Base-by-base conservation (phyloP, 2,113 vertebrate species). In the Sinocyclocheilus anshuiensis region DNA sequence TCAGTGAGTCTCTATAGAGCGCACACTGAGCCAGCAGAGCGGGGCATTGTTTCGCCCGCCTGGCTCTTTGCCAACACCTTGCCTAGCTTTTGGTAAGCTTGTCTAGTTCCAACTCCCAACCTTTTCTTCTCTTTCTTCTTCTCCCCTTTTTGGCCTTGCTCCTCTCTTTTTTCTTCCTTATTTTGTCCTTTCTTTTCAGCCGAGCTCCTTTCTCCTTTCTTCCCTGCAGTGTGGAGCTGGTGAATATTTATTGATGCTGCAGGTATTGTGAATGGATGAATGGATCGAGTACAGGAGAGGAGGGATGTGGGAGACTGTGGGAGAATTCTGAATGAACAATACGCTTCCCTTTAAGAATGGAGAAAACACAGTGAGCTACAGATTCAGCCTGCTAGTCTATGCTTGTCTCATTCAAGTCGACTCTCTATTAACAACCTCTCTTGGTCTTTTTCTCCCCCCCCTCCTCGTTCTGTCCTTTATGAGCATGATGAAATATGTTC, bases 1-100 rank as follows among this genome's bases (percentile, higher is more conserved):
- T 91, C 91, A 93, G 89, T 91, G 92, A 92, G 88, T 84, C 83
- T 92, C 91, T 92, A 93, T 92, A 93, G 92, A 91, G 84, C 78
- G n/a, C 88, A 79, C 84, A 81, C 86, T 87, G 89, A 91, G 89
- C 89, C 90, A 13, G 84, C 87, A 92, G 90, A 92, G 91, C 88
- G 10, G 83, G 85, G 91, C 88, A 93, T 95, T 95, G 94, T 94
- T 88, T 92, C 74, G 55, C 78, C 10, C 18, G 16, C 74, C 63
- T 93, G 93, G 94, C 91, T 83, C 53, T 71, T 89, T 86, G 93
- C 94, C 94, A 94, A 86, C 72, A 89, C 90, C 89, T 86, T 33
- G 80, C 86, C 89, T 88, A 76, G 90, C 90, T 90, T 93, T 87
- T 88, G 90, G 78, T 90, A 90, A 91, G 92, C 87, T 92, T 91